phyloP scores from a whole-genome alignment of 2,797 vertebrate species.

The Micromesistius poutassou region DNA sequence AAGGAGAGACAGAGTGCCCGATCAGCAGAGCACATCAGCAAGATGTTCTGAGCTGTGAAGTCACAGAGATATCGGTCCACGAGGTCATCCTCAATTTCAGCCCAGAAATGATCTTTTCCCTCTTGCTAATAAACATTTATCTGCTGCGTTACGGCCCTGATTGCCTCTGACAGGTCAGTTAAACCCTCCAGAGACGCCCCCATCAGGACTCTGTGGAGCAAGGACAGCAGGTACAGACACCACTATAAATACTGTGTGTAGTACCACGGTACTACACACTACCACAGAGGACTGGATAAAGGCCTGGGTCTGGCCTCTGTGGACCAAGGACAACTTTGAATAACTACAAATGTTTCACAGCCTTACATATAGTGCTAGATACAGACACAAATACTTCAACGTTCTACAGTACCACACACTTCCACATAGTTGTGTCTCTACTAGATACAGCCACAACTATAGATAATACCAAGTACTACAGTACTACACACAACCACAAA shows the following conservation, averaged over 20 bases:
- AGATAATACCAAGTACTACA: no score
- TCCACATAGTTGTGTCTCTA: no score
- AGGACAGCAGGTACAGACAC: conserved; percentile 52
- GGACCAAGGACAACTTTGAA: background rate
- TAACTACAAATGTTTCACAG: background rate
- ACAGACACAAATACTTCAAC: background rate
- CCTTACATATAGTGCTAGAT: no score
- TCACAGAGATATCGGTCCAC: conserved; percentile 73
- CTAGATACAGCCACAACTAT: no score
- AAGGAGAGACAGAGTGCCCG: conserved; percentile 53
- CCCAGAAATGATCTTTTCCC: conserved; percentile 99
- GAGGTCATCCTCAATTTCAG: conserved; percentile 99
- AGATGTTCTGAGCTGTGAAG: conserved; percentile 73
- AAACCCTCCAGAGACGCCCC: conserved; percentile 90
- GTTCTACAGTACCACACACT: background rate
- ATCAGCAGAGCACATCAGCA: conserved; percentile 70
- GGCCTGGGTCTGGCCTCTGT: background rate
- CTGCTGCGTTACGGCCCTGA: conserved; percentile 96
- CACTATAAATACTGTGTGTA: background rate
- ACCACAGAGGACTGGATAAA: background rate
- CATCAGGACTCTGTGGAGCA: conserved; percentile 47
- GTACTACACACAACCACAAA: background rate
- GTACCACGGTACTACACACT: background rate
- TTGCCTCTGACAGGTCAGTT: conserved; percentile 99
- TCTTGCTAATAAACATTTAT: conserved; percentile 99